Percentiles rank a stretch among this genome's conserved stretches.
Conservation (phyloP, 2,797 vertebrate genomes). For the Babyrousa celebensis region DNA sequence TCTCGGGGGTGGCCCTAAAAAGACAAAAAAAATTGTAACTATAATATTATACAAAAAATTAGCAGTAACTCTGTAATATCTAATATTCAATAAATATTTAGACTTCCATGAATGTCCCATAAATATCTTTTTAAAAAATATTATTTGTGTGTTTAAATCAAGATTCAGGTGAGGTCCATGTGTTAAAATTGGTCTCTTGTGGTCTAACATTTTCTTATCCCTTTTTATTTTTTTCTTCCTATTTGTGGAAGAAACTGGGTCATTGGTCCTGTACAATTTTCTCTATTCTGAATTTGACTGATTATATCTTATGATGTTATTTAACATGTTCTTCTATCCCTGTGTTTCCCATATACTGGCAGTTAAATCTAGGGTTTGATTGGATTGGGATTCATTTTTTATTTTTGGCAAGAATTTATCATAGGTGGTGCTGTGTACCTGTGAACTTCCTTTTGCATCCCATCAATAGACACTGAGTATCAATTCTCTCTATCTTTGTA, state of each 20-base stretch:
- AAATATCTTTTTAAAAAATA: neutral
- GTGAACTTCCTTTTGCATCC: conserved; percentile 46
- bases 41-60: neutral
- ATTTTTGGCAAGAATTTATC: conserved; percentile 41
- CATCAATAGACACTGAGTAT: conserved; percentile 31
- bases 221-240: conserved; percentile 50
- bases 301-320: conserved; percentile 47
- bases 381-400: conserved; percentile 58
- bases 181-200: conserved; percentile 70
- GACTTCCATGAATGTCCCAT: conserved; percentile 18
- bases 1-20: no score
- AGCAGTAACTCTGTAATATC: neutral
- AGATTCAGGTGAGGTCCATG: conserved; percentile 54
- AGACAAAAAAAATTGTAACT: neutral
- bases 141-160: conserved; percentile 61
- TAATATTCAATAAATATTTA: conserved; percentile 65
- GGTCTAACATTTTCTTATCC: conserved; percentile 64
- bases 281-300: conserved; percentile 61
- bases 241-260: conserved; percentile 72
- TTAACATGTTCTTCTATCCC: conserved; percentile 49
- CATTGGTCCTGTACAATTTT: conserved; percentile 69
- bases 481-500: neutral
- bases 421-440: neutral
- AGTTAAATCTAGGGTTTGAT: conserved; percentile 41
- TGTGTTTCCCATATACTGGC: conserved; percentile 56